Evolutionary conservation across 2,113 vertebrate genomes (phyloP).

Genomic region (Actenoides lindsayi): DNA sequence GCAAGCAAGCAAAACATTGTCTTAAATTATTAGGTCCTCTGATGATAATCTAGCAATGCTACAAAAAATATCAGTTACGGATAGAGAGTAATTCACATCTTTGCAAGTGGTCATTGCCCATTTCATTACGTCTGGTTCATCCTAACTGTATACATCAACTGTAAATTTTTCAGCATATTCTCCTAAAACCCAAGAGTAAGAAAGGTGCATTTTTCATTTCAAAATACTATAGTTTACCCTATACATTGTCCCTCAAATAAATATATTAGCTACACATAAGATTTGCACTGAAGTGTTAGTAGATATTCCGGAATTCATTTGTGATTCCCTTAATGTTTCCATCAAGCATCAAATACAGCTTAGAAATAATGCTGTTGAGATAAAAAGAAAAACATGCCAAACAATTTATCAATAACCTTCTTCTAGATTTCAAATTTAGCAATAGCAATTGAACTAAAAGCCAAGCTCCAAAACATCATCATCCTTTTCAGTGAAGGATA

Average conservation of each 20-base stretch:
- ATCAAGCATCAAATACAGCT: not conserved
- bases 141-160: not conserved
- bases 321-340: not conserved
- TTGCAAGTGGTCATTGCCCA: not conserved
- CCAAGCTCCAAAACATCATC: not conserved
- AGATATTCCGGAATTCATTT: not conserved
- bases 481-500: not conserved
- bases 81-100: not conserved
- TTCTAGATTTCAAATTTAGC: not conserved
- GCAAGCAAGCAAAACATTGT: not conserved
- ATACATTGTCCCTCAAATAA: not conserved
- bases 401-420: not conserved
- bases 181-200: not conserved
- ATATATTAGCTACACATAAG: not conserved
- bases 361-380: not conserved
- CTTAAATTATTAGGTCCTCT: not conserved
- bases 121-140: not conserved
- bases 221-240: not conserved
- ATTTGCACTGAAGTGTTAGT: not conserved
- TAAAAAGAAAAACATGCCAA: not conserved
- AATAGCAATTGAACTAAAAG: not conserved
- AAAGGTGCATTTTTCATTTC: not conserved
- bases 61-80: not conserved
- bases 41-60: not conserved
- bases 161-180: not conserved